Percentiles rank a stretch among this genome's conserved stretches.
Conservation (phyloP, 2,888 invertebrate species). For the Limnephilus auricula region DNA sequence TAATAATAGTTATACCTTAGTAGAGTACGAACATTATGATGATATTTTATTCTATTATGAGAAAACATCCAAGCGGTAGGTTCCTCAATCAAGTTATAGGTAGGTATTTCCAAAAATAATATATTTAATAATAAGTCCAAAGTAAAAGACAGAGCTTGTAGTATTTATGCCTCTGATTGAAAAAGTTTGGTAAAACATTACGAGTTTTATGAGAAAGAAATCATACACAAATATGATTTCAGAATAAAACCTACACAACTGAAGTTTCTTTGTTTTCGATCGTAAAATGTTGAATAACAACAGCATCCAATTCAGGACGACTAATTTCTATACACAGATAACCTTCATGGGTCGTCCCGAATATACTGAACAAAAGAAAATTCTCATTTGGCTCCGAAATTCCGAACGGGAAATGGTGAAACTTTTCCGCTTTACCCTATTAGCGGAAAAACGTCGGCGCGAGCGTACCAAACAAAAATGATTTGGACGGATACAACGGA, state of each 20-base stretch:
- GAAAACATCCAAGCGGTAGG: too few relatives aligned
- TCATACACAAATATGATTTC: conserved; percentile 30
- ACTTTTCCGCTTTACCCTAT: conserved; percentile 61
- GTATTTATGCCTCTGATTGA: background rate
- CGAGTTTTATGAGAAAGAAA: conserved; percentile 32
- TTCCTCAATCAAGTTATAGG: background rate
- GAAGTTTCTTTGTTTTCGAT: conserved; percentile 24
- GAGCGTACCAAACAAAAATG: conserved; percentile 55
- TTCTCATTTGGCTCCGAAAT: conserved; percentile 57
- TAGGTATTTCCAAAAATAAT: too few relatives aligned
- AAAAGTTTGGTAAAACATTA: conserved; percentile 10
- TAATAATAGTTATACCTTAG: too few relatives aligned
- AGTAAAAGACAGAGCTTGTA: background rate
- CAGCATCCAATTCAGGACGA: conserved; percentile 44
- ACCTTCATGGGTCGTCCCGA: conserved; percentile 35
- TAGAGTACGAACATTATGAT: too few relatives aligned
- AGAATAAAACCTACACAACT: background rate
- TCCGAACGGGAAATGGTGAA: conserved; percentile 55
- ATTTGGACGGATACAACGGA: conserved; percentile 47
- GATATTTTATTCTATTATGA: too few relatives aligned
- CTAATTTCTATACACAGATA: conserved; percentile 42
- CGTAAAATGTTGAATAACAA: conserved; percentile 47
- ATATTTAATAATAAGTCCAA: background rate
- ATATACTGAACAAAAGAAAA: conserved; percentile 56
- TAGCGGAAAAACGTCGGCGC: conserved; percentile 54